phyloP scores from a whole-genome alignment of 2,888 invertebrate species.

The Cataglyphis rosenhaueri region DNA sequence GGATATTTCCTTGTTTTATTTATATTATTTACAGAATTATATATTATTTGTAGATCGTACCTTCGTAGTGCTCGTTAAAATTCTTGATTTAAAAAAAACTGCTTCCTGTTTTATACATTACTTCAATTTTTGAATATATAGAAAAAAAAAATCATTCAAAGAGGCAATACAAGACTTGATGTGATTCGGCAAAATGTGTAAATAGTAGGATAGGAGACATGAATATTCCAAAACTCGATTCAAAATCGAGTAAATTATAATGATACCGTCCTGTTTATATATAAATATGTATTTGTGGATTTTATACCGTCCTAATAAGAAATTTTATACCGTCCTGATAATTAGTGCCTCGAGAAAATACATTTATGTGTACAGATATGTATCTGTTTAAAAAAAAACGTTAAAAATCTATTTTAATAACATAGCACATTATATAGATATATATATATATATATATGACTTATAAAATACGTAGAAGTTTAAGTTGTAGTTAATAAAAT shows the following conservation, averaged over 20 bases:
- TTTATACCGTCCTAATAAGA: constrained; percentile 9
- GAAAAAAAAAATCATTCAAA: neutral
- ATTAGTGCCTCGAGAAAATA: constrained; percentile 49
- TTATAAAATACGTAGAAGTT: constrained; percentile 14
- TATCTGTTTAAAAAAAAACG: constrained; percentile 58
- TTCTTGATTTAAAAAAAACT: neutral
- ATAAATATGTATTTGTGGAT: constrained; percentile 38
- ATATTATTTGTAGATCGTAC: constrained; percentile 47
- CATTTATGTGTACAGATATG: constrained; percentile 61
- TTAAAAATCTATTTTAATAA: constrained; percentile 71
- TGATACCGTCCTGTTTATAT: constrained; percentile 49
- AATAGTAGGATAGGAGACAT: constrained; percentile 58
- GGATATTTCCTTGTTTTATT: constrained; percentile 3
- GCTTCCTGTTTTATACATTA: neutral
- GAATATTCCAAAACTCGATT: constrained; percentile 26
- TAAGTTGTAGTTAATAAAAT: constrained; percentile 27
- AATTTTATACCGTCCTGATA: constrained; percentile 19
- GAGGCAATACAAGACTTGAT: constrained; percentile 43
- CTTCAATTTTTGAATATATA: neutral
- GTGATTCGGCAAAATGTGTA: constrained; percentile 55
- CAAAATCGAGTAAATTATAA: constrained; percentile 43
- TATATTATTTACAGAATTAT: neutral
- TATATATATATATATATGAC: constrained; percentile 41
- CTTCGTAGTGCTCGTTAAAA: constrained; percentile 52
- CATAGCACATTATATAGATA: constrained; percentile 41